These are phyloP conservation scores for Cynoglossus semilaevis DNA, from an alignment of 2,113 vertebrate genomes.

Conservation along the genomic window DNA sequence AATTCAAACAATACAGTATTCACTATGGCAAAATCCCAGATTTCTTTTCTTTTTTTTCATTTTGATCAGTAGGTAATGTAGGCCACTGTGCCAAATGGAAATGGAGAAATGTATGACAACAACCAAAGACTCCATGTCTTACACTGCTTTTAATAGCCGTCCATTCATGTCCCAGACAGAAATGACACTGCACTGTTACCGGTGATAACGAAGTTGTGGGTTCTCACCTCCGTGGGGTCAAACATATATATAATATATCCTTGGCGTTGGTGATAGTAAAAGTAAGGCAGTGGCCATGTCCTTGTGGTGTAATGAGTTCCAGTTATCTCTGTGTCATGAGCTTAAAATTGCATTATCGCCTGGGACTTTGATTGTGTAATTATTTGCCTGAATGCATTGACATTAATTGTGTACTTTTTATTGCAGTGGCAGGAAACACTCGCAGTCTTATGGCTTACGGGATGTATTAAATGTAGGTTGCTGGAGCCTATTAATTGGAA, in stretches of 20 bases:
- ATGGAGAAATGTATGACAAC: too few relatives aligned
- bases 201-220: not conserved
- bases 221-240: not conserved
- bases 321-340: not conserved
- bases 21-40: too few relatives aligned
- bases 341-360: not conserved
- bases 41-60: too few relatives aligned
- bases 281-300: not conserved
- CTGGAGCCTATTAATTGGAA: not conserved
- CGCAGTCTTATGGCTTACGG: not conserved
- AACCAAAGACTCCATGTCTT: not conserved
- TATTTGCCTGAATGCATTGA: not conserved
- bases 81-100: too few relatives aligned
- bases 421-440: not conserved
- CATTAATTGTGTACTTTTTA: not conserved
- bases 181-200: not conserved
- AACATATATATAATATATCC: not conserved
- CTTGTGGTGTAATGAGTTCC: too few relatives aligned
- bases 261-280: not conserved
- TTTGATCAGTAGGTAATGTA: too few relatives aligned
- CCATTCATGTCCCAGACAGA: not conserved
- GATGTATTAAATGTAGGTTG: not conserved
- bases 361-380: not conserved
- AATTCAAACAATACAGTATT: too few relatives aligned
- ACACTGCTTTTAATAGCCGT: not conserved